Base-by-base conservation (phyloP, 2,113 vertebrate genomes). In the Osmerus eperlanus region DNA sequence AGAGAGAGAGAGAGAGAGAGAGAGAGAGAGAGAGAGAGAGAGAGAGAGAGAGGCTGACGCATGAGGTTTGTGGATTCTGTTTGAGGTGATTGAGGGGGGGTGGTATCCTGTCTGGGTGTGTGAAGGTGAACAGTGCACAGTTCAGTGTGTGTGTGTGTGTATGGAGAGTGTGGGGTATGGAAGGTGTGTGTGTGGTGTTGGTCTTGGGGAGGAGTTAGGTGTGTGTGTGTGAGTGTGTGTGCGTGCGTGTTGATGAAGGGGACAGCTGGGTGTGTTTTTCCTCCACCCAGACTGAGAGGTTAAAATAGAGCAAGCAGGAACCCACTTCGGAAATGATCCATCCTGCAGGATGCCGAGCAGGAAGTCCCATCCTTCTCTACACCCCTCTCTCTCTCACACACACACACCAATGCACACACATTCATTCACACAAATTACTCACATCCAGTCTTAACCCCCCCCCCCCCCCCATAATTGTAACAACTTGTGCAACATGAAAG, bases 231-330 rank as follows among this genome's bases (percentile, higher is more conserved):
- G n/a, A n/a, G n/a, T n/a, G n/a, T n/a, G n/a, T n/a, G n/a, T n/a
- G n/a, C n/a, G n/a, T n/a, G n/a, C n/a, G n/a, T 29, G 25, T 67
- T 73, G 71, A 64, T 59, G 58, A 65, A 78, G 75, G 25, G 68
- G 74, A 76, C 80, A 82, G 80, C 80, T 77, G 76, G 76, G 67
- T 73, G 58, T 28, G 72, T 77, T 86, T 87, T 84, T 85, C 71
- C 67, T 59, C 64, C 71, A n/a, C 76, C 74, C 65, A 64, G 58
- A 64, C 63, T 21, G 12, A 80, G 80, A 68, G 69, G 82, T 88
- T 88, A 90, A 89, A 91, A 90, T 87, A 85, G 86, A 85, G 25
- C 29, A 70, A 73, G 85, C 82, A 90, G 90, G 89, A 91, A 87
- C 78, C 16, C 73, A 78, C 77, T 61, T 36, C 81, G 88, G 90